Base-by-base conservation (phyloP, 2,888 invertebrate genomes). In the Ellobium chinense region DNA sequence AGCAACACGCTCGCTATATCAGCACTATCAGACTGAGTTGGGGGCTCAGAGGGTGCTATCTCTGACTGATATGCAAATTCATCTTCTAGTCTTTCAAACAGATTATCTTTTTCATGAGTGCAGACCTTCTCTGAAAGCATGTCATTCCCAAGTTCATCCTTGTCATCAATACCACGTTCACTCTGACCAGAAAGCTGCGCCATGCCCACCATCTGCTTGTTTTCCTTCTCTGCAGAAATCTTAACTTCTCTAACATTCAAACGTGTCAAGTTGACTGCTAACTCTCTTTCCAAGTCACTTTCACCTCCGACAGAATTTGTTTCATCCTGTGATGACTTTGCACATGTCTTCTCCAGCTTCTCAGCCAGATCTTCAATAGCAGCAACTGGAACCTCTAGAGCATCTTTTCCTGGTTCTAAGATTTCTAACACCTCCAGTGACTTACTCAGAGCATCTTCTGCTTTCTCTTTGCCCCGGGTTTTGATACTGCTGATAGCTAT, bases 31-130 rank as follows among this genome's bases (percentile, higher is more conserved):
- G 7, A 7, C 46, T 46, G 7, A 18, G 18, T 12, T 12, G 46
- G 46, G 7, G 46, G 7, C 18, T 7, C 18, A 46, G 46, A 7
- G 9, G 18, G 9, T 46, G 46, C 46, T 7, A 46, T 46, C 7
- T 46, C 46, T 7, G 46, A 18, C 46, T 46, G 46, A 46, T 18
- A 7, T 12, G 7, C 18, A 46, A 72, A 18, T 18, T 60, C 27
- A 56, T 34, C 31, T 24, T 36, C 58, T 14, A 72, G 27, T 34
- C 58, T 58, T 27, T 72, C 72, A 72, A 72, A 72, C 58, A 72
- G 36, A 24, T 72, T 72, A 24, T 36, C 58, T n/a, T n/a, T n/a
- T n/a, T n/a, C n/a, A n/a, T n/a, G n/a, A n/a, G n/a, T n/a, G n/a
- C n/a, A n/a, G n/a, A n/a, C n/a, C n/a, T n/a, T n/a, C n/a, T n/a